Evolutionary conservation across 1,140 invertebrate species (phyloP).

Genomic region (Zaprionus africanus): DNA sequence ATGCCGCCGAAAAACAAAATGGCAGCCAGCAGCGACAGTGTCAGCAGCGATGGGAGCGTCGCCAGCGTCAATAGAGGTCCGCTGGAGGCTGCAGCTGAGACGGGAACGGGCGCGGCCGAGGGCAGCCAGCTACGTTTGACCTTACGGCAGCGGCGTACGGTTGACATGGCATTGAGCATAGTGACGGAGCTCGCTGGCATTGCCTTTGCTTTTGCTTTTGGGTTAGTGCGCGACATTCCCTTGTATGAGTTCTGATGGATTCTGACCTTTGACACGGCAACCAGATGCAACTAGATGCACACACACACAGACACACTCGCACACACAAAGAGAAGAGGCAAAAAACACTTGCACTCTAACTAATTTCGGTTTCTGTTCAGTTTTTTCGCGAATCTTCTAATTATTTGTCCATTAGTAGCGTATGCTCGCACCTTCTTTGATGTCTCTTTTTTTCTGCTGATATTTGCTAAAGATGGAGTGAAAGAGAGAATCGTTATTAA

Average conservation of each 20-base stretch:
- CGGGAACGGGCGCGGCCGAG: slow-evolving; percentile 8
- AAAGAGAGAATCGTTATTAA: background rate
- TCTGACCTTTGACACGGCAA: slow-evolving; percentile 61
- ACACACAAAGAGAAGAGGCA: slow-evolving; percentile 30
- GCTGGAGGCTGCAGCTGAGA: background rate
- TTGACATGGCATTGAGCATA: slow-evolving; percentile 30
- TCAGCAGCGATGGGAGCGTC: slow-evolving; percentile 1
- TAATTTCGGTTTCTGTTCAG: slow-evolving; percentile 23
- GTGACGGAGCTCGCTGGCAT: slow-evolving; percentile 55
- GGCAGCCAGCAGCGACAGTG: slow-evolving; percentile 36
- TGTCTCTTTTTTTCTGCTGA: background rate
- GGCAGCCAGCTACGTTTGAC: slow-evolving; percentile 40
- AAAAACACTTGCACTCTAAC: slow-evolving; percentile 46
- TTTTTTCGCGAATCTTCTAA: background rate
- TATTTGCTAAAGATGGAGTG: background rate
- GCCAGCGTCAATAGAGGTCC: slow-evolving; percentile 6
- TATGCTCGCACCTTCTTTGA: background rate
- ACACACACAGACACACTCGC: slow-evolving; percentile 21
- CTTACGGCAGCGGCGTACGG: slow-evolving; percentile 28
- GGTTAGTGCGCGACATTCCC: slow-evolving; percentile 65
- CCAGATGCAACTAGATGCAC: slow-evolving; percentile 22
- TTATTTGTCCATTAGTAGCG: background rate
- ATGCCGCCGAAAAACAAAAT: slow-evolving; percentile 63
- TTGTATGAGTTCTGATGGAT: slow-evolving; percentile 40
- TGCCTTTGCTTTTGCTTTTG: slow-evolving; percentile 63